A percentile compares a stretch with the other conserved stretches of the same genome.
phyloP scores from a whole-genome alignment of 2,888 invertebrate species.

The Hirtodrosophila alboralis region DNA sequence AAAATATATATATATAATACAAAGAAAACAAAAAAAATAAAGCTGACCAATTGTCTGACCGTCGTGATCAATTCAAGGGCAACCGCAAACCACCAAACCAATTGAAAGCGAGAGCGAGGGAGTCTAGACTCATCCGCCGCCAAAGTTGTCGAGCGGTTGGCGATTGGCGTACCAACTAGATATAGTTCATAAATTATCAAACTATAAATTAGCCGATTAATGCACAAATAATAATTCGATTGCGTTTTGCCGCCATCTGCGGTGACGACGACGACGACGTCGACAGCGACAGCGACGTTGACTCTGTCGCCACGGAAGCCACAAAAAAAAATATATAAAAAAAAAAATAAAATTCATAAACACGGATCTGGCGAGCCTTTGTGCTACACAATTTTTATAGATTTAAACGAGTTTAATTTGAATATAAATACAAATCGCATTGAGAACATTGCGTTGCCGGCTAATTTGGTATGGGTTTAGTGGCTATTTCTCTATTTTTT shows the following conservation, averaged over 20 bases:
- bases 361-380: slow-evolving; percentile 75
- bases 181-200: slow-evolving; percentile 78
- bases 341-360: slow-evolving; percentile 63
- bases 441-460: slow-evolving; percentile 68
- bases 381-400: slow-evolving; percentile 73
- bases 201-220: slow-evolving; percentile 80
- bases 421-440: slow-evolving; percentile 75
- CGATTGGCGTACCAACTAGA: slow-evolving; percentile 46
- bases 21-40: slow-evolving; percentile 44
- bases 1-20: slow-evolving; percentile 26
- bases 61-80: slow-evolving; percentile 68
- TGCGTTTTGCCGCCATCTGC: slow-evolving; percentile 69
- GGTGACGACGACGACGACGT: neutral
- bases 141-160: slow-evolving; percentile 7
- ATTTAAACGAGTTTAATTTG: slow-evolving; percentile 79
- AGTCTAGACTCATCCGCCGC: slow-evolving; percentile 33
- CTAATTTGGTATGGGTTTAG: slow-evolving; percentile 63
- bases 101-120: slow-evolving; percentile 79
- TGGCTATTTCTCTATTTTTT: slow-evolving; percentile 21
- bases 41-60: slow-evolving; percentile 66
- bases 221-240: slow-evolving; percentile 77
- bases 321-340: slow-evolving; percentile 14
- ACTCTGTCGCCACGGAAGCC: slow-evolving; percentile 73
- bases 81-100: slow-evolving; percentile 50
- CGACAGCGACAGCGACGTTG: slow-evolving; percentile 12